Conservation (phyloP, 2,888 invertebrate genomes). For the Diaperis boleti region DNA sequence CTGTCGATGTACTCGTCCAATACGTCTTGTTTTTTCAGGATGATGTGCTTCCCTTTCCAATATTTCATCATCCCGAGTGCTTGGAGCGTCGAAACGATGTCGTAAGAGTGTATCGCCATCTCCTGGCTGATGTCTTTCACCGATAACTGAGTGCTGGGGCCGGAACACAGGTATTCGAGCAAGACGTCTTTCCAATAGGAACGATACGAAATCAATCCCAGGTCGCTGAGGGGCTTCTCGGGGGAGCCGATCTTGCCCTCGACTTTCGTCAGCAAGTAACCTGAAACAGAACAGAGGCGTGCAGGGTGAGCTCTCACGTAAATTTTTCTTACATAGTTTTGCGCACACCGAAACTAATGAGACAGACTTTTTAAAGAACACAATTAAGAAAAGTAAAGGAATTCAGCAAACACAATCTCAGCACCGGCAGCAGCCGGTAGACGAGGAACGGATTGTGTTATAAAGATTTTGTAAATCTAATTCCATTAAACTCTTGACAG, state of each 20-base stretch:
- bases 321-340: too few relatives aligned
- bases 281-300: slow-evolving; percentile 70
- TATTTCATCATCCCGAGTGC: slow-evolving; percentile 98
- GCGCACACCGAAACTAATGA: too few relatives aligned
- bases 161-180: slow-evolving; percentile 89
- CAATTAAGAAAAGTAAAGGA: too few relatives aligned
- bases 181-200: slow-evolving; percentile 99
- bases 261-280: slow-evolving; percentile 93
- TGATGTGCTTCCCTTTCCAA: slow-evolving; percentile 96
- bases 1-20: slow-evolving; percentile 92
- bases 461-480: too few relatives aligned
- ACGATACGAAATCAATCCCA: slow-evolving; percentile 96
- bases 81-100: slow-evolving; percentile 97
- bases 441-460: too few relatives aligned
- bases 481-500: too few relatives aligned
- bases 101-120: slow-evolving; percentile 96
- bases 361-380: too few relatives aligned
- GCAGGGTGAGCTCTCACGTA: too few relatives aligned
- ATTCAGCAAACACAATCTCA: too few relatives aligned
- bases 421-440: too few relatives aligned
- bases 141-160: slow-evolving; percentile 88
- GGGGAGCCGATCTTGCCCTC: slow-evolving; percentile 99
- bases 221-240: slow-evolving; percentile 97
- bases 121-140: slow-evolving; percentile 92
- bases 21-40: slow-evolving; percentile 94